Conservation (phyloP, 2,797 vertebrate species). For the Gallinago stenura region DNA sequence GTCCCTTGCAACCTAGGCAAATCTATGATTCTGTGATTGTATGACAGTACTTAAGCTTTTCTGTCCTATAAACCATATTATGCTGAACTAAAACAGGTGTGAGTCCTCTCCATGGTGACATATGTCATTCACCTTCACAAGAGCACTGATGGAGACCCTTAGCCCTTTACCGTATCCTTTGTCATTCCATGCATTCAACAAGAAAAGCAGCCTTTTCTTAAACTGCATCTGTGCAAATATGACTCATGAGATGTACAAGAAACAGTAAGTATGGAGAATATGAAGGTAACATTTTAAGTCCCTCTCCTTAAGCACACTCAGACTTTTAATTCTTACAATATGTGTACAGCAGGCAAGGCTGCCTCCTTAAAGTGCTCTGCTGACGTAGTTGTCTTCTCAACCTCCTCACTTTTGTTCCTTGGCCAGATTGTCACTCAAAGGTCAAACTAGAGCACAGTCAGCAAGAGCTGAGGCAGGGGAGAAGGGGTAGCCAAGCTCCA, state of each 20-base stretch:
- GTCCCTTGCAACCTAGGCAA: too few species aligned
- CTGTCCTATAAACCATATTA: background rate
- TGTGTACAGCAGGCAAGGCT: background rate
- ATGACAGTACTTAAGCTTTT: background rate
- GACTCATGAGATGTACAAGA: background rate
- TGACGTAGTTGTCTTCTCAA: slow-evolving; percentile 6
- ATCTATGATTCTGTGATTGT: too few species aligned
- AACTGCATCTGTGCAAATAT: background rate
- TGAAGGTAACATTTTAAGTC: background rate
- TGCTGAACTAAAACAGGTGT: background rate
- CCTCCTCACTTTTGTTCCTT: slow-evolving; percentile 9
- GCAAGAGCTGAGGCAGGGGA: background rate
- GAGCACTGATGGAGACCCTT: background rate
- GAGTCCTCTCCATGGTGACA: background rate
- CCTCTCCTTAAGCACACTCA: background rate
- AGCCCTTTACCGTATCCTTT: background rate
- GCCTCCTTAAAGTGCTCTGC: background rate
- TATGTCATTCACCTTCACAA: background rate
- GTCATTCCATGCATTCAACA: background rate
- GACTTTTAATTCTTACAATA: background rate
- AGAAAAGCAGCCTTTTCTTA: background rate
- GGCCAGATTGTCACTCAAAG: slow-evolving; percentile 15
- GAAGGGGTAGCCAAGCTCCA: slow-evolving; percentile 34
- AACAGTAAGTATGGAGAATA: background rate
- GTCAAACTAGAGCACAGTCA: slow-evolving; percentile 34